phyloP scores from a whole-genome alignment of 2,113 vertebrate genomes.

The Ia io region DNA sequence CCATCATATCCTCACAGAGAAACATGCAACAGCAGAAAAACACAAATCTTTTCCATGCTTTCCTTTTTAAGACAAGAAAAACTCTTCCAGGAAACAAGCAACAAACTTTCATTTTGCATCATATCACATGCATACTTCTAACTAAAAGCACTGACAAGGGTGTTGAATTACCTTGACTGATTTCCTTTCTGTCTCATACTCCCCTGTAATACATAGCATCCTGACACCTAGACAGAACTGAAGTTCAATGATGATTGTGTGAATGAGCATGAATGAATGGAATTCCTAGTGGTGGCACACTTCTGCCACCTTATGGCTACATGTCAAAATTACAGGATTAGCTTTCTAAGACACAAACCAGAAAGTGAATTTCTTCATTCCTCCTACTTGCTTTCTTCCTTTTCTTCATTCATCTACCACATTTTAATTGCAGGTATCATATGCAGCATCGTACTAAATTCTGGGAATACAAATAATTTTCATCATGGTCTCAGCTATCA shows the following conservation, averaged over 20 bases:
- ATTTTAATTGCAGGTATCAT: neutral
- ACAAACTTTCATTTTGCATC: neutral
- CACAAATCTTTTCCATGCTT: neutral
- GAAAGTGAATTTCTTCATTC: neutral
- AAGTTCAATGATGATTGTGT: neutral
- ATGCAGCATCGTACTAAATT: neutral
- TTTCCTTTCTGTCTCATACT: neutral
- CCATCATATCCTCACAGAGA: neutral
- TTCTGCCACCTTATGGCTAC: neutral
- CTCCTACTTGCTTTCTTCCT: neutral
- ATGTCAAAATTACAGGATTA: conserved; percentile 48
- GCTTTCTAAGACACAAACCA: neutral
- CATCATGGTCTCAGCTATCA: neutral
- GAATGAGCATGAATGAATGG: neutral
- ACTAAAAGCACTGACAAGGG: neutral
- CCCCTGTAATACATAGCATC: neutral
- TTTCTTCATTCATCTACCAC: neutral
- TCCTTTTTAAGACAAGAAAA: neutral
- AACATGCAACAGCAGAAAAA: neutral
- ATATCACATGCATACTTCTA: neutral
- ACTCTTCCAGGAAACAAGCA: neutral
- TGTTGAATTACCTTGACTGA: neutral
- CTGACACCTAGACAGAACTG: neutral
- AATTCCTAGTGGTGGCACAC: neutral
- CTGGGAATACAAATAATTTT: conserved; percentile 16